Evolutionary conservation across 2,113 vertebrate genomes (phyloP).

Genomic region (Phycodurus eques): DNA sequence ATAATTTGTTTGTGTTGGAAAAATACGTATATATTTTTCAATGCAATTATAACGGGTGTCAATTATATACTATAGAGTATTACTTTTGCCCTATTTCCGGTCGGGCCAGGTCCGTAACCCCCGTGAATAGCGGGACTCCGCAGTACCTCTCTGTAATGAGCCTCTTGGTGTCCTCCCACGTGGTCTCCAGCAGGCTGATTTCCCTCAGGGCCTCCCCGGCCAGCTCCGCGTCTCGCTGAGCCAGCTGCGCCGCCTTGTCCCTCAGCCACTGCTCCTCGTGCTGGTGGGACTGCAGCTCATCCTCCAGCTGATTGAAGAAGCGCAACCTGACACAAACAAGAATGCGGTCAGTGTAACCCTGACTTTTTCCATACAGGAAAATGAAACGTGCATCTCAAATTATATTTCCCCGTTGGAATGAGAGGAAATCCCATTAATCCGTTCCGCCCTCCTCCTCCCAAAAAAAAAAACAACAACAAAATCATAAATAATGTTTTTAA

Average conservation of each 20-base stretch:
- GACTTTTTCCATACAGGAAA: not conserved
- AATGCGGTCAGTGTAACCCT: not conserved
- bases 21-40: too few relatives aligned
- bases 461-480: too few relatives aligned
- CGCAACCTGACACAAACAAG: slow-evolving; percentile 75
- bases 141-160: slow-evolving; percentile 86
- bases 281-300: slow-evolving; percentile 89
- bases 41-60: too few relatives aligned
- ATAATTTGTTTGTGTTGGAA: too few relatives aligned
- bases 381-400: too few relatives aligned
- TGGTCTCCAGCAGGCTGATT: slow-evolving; percentile 78
- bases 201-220: slow-evolving; percentile 81
- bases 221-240: slow-evolving; percentile 81
- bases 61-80: too few relatives aligned
- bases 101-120: too few relatives aligned
- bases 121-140: not conserved
- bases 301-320: slow-evolving; percentile 90
- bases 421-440: too few relatives aligned
- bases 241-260: slow-evolving; percentile 90
- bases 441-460: too few relatives aligned
- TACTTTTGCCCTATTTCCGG: too few relatives aligned
- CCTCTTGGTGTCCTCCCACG: slow-evolving; percentile 87
- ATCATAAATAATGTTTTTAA: too few relatives aligned
- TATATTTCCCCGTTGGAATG: too few relatives aligned
- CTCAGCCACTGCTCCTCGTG: slow-evolving; percentile 91